Percentiles rank a stretch among this genome's conserved stretches.
These are phyloP conservation scores for Patella depressa DNA, from an alignment of 2,888 invertebrate species.

Conservation along the genomic window DNA sequence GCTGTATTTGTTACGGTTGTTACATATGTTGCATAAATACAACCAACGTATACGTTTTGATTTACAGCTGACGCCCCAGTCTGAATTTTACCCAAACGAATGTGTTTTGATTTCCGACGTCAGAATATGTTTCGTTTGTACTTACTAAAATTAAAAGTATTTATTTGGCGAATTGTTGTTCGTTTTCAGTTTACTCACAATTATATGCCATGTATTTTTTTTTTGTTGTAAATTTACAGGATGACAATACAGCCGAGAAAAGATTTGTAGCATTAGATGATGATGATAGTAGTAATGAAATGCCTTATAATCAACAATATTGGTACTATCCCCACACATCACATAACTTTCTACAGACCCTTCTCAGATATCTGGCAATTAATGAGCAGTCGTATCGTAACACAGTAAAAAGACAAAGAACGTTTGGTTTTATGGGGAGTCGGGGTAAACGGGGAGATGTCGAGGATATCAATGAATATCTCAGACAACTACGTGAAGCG, in stretches of 20 bases:
- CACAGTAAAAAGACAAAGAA: slow-evolving; percentile 1
- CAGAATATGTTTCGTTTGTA: no score
- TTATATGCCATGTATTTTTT: no score
- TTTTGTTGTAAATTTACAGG: no score
- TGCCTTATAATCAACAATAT: slow-evolving; percentile 2
- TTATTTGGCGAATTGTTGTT: no score
- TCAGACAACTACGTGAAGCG: background rate
- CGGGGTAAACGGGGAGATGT: background rate
- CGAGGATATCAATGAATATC: background rate
- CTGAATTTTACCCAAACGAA: no score
- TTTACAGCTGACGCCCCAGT: no score
- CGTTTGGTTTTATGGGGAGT: background rate
- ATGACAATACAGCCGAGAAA: background rate
- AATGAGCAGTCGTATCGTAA: slow-evolving; percentile 3
- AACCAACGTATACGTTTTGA: no score
- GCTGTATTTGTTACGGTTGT: no score
- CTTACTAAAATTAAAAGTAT: no score
- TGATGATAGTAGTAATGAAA: background rate
- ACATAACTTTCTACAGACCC: background rate
- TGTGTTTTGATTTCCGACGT: no score
- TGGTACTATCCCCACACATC: background rate
- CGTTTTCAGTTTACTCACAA: no score
- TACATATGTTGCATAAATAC: no score
- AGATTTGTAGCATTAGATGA: background rate
- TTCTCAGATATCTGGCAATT: background rate